Percentiles rank a stretch among this genome's conserved stretches.
phyloP scores from a whole-genome alignment of 2,113 vertebrate genomes.

The Alosa alosa region DNA sequence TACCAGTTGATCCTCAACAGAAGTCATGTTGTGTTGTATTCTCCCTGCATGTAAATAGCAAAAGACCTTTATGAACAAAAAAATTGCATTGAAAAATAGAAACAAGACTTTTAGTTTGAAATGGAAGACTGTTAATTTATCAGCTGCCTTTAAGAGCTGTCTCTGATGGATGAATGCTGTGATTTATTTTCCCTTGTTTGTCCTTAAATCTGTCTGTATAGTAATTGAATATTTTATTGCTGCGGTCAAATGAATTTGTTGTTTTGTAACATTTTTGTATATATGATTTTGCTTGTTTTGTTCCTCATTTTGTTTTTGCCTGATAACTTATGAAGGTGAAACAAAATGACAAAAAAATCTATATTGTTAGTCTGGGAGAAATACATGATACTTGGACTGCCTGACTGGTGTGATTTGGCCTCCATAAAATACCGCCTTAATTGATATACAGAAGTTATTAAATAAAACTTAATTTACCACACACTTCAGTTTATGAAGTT shows the following conservation, averaged over 20 bases:
- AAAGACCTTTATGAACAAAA: slow-evolving; percentile 50
- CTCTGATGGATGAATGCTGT: slow-evolving; percentile 62
- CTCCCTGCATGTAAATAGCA: slow-evolving; percentile 60
- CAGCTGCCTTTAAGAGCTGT: slow-evolving; percentile 59
- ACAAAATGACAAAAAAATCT: not conserved
- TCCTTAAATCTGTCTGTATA: slow-evolving; percentile 60
- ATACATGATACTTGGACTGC: not conserved
- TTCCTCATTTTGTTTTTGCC: slow-evolving; percentile 22
- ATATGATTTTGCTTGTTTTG: slow-evolving; percentile 49
- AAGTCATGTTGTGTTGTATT: slow-evolving; percentile 24
- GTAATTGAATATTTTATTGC: slow-evolving; percentile 60
- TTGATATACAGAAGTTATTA: not conserved
- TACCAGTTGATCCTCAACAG: slow-evolving; percentile 15
- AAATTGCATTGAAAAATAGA: slow-evolving; percentile 38
- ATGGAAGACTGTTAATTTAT: slow-evolving; percentile 68
- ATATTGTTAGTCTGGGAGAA: not conserved
- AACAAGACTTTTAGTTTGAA: slow-evolving; percentile 46
- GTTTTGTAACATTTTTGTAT: slow-evolving; percentile 64
- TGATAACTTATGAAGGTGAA: slow-evolving; percentile 36
- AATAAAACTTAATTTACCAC: slow-evolving; percentile 21
- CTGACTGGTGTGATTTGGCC: not conserved
- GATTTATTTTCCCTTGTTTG: slow-evolving; percentile 45
- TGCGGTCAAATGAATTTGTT: slow-evolving; percentile 53
- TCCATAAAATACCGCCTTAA: not conserved
- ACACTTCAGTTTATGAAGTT: slow-evolving; percentile 54